These are phyloP conservation scores for Ophonus ardosiacus DNA, from an alignment of 2,888 invertebrate species.

Conservation along the genomic window DNA sequence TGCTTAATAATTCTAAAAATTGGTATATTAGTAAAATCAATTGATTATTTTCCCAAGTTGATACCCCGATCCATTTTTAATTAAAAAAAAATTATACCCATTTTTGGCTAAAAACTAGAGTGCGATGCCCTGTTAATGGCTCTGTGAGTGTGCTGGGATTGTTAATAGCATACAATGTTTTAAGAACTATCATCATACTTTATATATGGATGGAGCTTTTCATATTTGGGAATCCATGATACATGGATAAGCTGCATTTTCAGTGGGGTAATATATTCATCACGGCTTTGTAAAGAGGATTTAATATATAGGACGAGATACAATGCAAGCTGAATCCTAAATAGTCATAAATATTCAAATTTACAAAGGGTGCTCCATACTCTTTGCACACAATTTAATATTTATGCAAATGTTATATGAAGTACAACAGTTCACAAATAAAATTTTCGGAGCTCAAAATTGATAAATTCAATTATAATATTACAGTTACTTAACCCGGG, in stretches of 20 bases:
- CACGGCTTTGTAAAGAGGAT: slow-evolving; percentile 28
- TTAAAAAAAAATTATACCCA: too few relatives aligned
- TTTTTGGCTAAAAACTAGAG: too few relatives aligned
- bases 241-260: slow-evolving; percentile 23
- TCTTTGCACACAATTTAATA: slow-evolving; percentile 56
- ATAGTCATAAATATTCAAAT: slow-evolving; percentile 65
- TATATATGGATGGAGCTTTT: neutral
- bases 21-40: too few relatives aligned
- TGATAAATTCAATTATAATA: slow-evolving; percentile 12
- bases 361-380: slow-evolving; percentile 45
- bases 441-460: slow-evolving; percentile 21
- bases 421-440: slow-evolving; percentile 32
- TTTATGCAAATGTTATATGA: slow-evolving; percentile 52
- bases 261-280: slow-evolving; percentile 35
- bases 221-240: slow-evolving; percentile 2
- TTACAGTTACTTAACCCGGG: neutral
- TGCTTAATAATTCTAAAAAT: too few relatives aligned
- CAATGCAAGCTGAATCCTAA: slow-evolving; percentile 48
- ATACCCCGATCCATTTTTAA: too few relatives aligned
- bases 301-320: slow-evolving; percentile 38
- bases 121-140: too few relatives aligned
- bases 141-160: too few relatives aligned
- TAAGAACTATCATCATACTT: too few relatives aligned
- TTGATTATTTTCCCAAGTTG: too few relatives aligned
- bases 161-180: too few relatives aligned